phyloP scores from a whole-genome alignment of 2,797 vertebrate genomes.

The Heliangelus exortis region DNA sequence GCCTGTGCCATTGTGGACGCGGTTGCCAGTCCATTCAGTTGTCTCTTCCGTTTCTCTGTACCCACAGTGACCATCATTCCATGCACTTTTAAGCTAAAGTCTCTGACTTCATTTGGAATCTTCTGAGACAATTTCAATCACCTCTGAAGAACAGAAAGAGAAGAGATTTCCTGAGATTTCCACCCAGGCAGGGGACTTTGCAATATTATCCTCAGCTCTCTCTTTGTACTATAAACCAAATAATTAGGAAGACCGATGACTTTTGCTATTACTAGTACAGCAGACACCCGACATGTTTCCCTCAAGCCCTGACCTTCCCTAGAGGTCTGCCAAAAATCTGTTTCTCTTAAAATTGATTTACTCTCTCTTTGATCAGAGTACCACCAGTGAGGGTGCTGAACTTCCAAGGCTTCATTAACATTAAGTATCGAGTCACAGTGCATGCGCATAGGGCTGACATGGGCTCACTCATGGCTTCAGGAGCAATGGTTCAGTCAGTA shows the following conservation, averaged over 20 bases:
- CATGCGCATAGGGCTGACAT: background rate
- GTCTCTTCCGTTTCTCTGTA: background rate
- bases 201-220: background rate
- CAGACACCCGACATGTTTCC: background rate
- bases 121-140: background rate
- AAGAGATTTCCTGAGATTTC: background rate
- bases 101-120: background rate
- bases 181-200: background rate
- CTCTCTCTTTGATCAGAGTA: background rate
- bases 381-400: background rate
- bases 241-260: background rate
- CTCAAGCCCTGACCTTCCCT: background rate
- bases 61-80: background rate
- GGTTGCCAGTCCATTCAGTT: background rate
- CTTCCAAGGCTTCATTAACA: background rate
- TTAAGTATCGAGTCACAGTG: background rate
- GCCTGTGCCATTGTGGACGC: background rate
- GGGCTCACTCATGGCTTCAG: background rate
- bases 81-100: background rate
- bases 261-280: background rate
- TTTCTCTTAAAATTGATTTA: background rate
- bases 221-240: background rate
- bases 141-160: background rate
- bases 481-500: background rate
- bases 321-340: background rate